Evolutionary conservation across 92 coral and sea anemone species (phyloP).

Genomic region (Umimayanthus kanabou): DNA sequence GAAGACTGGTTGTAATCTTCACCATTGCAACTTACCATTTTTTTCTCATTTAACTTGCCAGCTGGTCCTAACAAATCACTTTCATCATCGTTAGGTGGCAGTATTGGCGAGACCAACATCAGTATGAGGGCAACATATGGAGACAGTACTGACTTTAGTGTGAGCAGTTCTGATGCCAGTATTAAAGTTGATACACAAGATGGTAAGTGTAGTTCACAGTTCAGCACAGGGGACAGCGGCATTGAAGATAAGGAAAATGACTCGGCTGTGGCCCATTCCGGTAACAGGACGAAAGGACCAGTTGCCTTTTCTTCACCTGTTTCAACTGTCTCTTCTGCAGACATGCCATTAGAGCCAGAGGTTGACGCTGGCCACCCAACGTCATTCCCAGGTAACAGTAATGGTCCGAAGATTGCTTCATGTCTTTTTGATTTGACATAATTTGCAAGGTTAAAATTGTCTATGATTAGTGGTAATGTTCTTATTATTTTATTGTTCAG

Average conservation of each 20-base stretch:
- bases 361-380: background rate
- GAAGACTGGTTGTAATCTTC: no score
- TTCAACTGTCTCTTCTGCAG: background rate
- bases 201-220: background rate
- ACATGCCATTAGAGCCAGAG: background rate
- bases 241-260: constrained; percentile 29
- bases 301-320: constrained; percentile 41
- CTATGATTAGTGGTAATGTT: no score
- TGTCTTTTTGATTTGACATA: no score
- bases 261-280: constrained; percentile 7
- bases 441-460: no score
- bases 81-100: background rate
- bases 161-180: background rate
- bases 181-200: background rate
- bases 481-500: no score
- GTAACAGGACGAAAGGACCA: constrained; percentile 3
- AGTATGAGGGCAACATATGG: constrained; percentile 33
- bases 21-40: background rate
- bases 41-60: background rate
- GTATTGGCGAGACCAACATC: background rate
- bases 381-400: background rate
- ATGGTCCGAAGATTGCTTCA: background rate
- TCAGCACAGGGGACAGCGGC: constrained; percentile 22
- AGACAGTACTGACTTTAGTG: constrained; percentile 14
- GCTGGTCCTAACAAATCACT: background rate